These are phyloP conservation scores for Carassius auratus DNA, from an alignment of 2,113 vertebrate species.

Conservation along the genomic window DNA sequence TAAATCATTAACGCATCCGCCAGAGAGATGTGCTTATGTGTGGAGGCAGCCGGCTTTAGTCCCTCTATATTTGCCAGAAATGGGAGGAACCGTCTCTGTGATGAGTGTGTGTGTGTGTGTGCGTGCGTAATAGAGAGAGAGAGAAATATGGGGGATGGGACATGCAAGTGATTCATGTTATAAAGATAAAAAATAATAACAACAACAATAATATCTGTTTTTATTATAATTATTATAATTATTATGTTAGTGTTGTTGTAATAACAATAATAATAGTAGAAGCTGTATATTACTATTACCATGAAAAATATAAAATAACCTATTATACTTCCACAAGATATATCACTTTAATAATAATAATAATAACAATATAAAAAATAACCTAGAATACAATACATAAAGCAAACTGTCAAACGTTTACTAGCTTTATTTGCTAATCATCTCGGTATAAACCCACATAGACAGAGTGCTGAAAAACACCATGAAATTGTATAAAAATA, in stretches of 20 bases:
- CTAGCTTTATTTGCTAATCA: neutral
- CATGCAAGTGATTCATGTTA: neutral
- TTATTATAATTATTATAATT: neutral
- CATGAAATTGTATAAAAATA: neutral
- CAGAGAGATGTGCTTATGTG: neutral
- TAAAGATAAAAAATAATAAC: neutral
- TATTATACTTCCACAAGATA: neutral
- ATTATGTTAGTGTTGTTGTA: no score
- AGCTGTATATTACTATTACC: neutral
- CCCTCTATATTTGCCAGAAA: slow-evolving; percentile 34
- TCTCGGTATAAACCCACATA: neutral
- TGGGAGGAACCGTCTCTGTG: slow-evolving; percentile 51
- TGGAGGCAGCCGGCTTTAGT: neutral
- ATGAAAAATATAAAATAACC: neutral
- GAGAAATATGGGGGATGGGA: neutral
- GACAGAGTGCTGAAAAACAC: neutral
- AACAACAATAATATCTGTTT: neutral
- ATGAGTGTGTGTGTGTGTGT: slow-evolving; percentile 6
- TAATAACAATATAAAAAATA: no score
- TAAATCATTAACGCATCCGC: neutral
- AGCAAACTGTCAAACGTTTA: neutral
- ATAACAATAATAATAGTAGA: neutral
- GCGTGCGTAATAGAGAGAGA: neutral
- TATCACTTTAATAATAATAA: neutral
- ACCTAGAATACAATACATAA: neutral